These are phyloP conservation scores for Crematogaster levior DNA, from an alignment of 2,888 invertebrate species.

Conservation along the genomic window DNA sequence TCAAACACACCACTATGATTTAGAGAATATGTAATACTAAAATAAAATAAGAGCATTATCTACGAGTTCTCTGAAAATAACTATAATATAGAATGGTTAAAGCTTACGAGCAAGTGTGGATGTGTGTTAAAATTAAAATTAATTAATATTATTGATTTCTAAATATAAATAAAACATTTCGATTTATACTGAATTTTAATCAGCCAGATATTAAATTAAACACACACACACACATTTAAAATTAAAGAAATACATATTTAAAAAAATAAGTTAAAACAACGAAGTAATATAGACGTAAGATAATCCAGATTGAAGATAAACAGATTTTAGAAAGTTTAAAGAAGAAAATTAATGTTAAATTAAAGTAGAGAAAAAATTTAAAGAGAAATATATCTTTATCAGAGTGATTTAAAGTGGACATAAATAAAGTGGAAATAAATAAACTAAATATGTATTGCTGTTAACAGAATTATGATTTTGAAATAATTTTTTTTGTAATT, in stretches of 20 bases:
- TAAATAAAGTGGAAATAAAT: neutral
- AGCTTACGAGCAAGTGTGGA: too few species aligned
- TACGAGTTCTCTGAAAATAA: constrained; percentile 62
- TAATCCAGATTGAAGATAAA: too few species aligned
- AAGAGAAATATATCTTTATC: neutral
- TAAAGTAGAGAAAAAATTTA: neutral
- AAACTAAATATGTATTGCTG: neutral
- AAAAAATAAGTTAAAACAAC: too few species aligned
- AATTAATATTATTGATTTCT: too few species aligned
- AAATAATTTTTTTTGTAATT: neutral
- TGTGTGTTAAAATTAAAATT: too few species aligned
- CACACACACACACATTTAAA: too few species aligned
- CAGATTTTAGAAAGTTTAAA: neutral
- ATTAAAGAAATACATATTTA: too few species aligned
- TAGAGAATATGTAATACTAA: neutral
- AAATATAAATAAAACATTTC: too few species aligned
- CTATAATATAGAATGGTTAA: too few species aligned
- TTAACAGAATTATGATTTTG: neutral
- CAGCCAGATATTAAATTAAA: too few species aligned
- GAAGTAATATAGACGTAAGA: too few species aligned
- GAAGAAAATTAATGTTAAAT: neutral
- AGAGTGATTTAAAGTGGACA: neutral
- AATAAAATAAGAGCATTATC: constrained; percentile 25
- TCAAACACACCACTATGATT: neutral
- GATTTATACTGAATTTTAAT: too few species aligned